A percentile compares a stretch with the other conserved stretches of the same genome.
These are phyloP conservation scores for Gadus macrocephalus DNA, from an alignment of 2,113 vertebrate genomes.

Conservation along the genomic window DNA sequence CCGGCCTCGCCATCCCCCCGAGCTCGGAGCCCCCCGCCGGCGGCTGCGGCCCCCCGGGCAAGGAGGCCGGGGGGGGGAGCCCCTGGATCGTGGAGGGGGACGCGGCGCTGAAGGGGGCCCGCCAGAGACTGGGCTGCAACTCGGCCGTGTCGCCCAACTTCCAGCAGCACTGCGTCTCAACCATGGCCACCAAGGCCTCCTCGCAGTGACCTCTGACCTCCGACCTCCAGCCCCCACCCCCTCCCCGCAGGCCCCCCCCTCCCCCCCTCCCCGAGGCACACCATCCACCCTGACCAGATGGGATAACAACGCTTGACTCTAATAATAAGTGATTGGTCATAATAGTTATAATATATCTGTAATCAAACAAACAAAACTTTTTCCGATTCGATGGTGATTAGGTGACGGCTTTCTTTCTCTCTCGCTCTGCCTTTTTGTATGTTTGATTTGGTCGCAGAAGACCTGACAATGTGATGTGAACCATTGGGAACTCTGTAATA, in stretches of 20 bases:
- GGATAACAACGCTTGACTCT: constrained; percentile 56
- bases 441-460: constrained; percentile 62
- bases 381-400: constrained; percentile 67
- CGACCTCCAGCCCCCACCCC: constrained; percentile 4
- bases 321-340: constrained; percentile 66
- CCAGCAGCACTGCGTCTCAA: constrained; percentile 96
- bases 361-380: constrained; percentile 63
- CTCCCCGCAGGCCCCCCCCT: constrained; percentile 7
- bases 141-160: constrained; percentile 89
- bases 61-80: constrained; percentile 72
- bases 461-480: constrained; percentile 74
- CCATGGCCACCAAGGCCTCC: constrained; percentile 93
- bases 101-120: constrained; percentile 76
- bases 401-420: constrained; percentile 61
- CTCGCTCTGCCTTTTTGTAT: constrained; percentile 61
- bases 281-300: constrained; percentile 44
- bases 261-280: constrained; percentile 11
- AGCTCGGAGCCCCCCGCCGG: constrained; percentile 66
- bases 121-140: constrained; percentile 96
- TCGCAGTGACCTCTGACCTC: constrained; percentile 81
- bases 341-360: constrained; percentile 70
- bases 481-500: constrained; percentile 62
- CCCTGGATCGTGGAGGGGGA: constrained; percentile 84
- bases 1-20: constrained; percentile 64
- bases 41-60: constrained; percentile 76